A percentile compares a stretch with the other conserved stretches of the same genome.
Evolutionary conservation across 2,113 vertebrate species (phyloP).

Genomic region (Melanerpes aurifrons): DNA sequence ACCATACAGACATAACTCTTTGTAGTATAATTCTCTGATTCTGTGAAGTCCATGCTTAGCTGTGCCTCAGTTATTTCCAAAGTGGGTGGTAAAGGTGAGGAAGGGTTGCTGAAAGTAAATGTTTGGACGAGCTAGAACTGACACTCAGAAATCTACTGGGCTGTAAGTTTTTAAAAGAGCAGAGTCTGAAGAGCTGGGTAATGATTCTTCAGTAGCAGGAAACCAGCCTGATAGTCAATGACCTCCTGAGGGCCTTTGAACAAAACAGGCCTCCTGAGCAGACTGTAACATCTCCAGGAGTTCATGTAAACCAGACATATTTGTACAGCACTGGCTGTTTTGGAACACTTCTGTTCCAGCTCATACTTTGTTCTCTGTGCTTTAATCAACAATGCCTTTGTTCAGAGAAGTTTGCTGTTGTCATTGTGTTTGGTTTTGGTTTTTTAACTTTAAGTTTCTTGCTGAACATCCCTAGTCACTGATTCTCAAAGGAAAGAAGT

Average conservation of each 20-base stretch:
- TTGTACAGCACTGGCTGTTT: slow-evolving; percentile 49
- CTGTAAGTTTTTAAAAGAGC: not conserved
- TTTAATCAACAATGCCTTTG: slow-evolving; percentile 28
- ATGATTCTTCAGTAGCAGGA: slow-evolving; percentile 9
- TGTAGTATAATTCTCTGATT: no score
- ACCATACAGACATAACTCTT: not conserved
- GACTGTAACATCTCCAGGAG: not conserved
- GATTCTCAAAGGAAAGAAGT: not conserved
- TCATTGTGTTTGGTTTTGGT: not conserved
- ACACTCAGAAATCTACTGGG: not conserved
- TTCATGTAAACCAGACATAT: slow-evolving; percentile 44
- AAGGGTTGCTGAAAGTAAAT: not conserved
- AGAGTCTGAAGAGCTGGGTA: not conserved
- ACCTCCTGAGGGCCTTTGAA: slow-evolving; percentile 20
- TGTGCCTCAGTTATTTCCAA: not conserved
- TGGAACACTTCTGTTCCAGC: slow-evolving; percentile 25
- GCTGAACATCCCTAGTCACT: not conserved
- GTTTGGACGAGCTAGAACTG: not conserved
- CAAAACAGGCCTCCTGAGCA: slow-evolving; percentile 16
- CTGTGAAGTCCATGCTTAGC: not conserved
- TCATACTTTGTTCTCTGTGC: not conserved
- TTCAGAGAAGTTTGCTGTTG: not conserved
- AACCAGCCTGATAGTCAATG: not conserved
- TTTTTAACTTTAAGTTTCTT: not conserved
- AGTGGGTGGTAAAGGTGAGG: not conserved